Percentiles rank a stretch among this genome's conserved stretches.
Evolutionary conservation across 2,888 invertebrate genomes (phyloP).

Genomic region (Tiphia femorata): DNA sequence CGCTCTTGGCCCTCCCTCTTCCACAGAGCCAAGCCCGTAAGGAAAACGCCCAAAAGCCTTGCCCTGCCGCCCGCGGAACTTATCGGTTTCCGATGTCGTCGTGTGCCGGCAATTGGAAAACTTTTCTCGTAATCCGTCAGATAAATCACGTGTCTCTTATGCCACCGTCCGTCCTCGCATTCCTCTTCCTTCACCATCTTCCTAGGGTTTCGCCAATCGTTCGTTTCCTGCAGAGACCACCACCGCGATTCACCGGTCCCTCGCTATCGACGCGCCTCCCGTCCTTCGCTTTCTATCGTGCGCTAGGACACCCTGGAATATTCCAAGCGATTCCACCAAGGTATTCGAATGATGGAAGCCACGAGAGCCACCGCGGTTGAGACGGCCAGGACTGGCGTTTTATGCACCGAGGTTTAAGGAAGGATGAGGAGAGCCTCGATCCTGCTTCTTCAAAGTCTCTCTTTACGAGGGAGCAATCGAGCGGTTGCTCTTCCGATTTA

Average conservation of each 20-base stretch:
- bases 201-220: too few species aligned
- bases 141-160: constrained; percentile 52
- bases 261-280: too few species aligned
- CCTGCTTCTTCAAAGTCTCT: too few species aligned
- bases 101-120: constrained; percentile 56
- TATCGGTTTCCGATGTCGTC: constrained; percentile 59
- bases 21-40: background rate
- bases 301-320: background rate
- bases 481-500: too few species aligned
- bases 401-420: too few species aligned
- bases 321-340: background rate
- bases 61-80: constrained; percentile 28
- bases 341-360: background rate
- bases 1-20: constrained; percentile 21
- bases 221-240: too few species aligned
- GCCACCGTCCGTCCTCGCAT: constrained; percentile 22
- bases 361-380: background rate
- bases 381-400: too few species aligned
- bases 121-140: constrained; percentile 60
- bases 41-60: constrained; percentile 26
- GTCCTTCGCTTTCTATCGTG: background rate
- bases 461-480: too few species aligned
- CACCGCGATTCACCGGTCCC: too few species aligned
- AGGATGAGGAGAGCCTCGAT: background rate
- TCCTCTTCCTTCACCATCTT: too few species aligned